Base-by-base conservation (phyloP, 2,113 vertebrate species). In the Tragelaphus buxtoni region DNA sequence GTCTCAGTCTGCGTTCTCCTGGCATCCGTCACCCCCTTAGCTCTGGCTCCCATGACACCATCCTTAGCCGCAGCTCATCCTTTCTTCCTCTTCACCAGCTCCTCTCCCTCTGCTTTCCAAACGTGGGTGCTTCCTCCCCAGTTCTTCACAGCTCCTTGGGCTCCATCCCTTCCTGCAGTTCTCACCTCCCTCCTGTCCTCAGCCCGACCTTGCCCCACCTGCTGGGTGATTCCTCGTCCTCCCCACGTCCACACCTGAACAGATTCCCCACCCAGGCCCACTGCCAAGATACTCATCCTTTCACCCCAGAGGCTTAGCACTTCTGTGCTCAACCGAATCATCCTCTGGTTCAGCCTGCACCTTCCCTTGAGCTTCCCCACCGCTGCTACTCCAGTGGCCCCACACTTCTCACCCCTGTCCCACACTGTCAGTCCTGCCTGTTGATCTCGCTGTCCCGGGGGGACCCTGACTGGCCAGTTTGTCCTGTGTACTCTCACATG, bases 251-350 rank as follows among this genome's bases (percentile, higher is more conserved):
- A 11, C 61, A 12, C n/a, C 51, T 8, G 9, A 35, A 3, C 47
- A 0, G 11, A 26, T 30, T 42, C 56, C 94, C 39, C 32, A 45
- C 58, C 53, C 9, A 49, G 13, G n/a, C 35, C 51, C 17, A 1
- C 79, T n/a, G 39, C 56, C 60, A 10, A 2, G n/a, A 53, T 85
- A 3, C 55, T 39, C 47, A 56, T 17, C 24, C 74, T 3, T 5
- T 35, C 30, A 9, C 16, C 55, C 17, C 53, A 20, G n/a, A 51
- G 65, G 17, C 28, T 17, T 51, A 1, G 18, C 22, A 0, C 60
- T 24, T 14, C 20, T 0, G 0, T 11, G 20, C 51, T 58, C 17
- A 4, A 22, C 24, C 2, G 0, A 39, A 14, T 22, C 63, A 45
- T 58, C 69, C 53, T 72, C n/a, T 12, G 18, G 39, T 12, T 0